These are phyloP conservation scores for Podargus strigoides DNA, from an alignment of 2,797 vertebrate genomes.

Conservation along the genomic window DNA sequence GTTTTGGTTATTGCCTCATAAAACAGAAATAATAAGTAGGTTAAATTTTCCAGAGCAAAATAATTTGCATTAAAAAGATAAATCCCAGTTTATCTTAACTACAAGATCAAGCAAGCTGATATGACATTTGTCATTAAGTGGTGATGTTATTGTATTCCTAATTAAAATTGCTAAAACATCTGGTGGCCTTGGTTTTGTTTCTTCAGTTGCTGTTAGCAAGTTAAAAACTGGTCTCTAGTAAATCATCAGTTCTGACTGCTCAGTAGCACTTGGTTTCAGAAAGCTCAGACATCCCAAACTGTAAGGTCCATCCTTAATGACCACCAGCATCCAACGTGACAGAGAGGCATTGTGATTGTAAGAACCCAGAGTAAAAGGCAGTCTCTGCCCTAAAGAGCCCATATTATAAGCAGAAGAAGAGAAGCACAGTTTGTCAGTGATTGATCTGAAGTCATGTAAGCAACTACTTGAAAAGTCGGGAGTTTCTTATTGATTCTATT, in stretches of 20 bases:
- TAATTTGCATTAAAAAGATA: background rate
- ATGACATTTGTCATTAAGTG: background rate
- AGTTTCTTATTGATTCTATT: background rate
- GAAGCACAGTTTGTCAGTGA: background rate
- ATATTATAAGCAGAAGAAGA: background rate
- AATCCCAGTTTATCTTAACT: background rate
- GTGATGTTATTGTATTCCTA: background rate
- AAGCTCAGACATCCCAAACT: background rate
- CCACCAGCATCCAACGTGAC: rapidly evolving
- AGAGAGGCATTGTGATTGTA: background rate
- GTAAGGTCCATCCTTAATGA: background rate
- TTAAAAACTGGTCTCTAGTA: background rate
- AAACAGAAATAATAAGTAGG: background rate
- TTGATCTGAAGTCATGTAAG: background rate
- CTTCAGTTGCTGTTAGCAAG: background rate
- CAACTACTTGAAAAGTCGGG: background rate
- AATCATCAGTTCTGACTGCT: background rate
- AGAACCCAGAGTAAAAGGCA: background rate
- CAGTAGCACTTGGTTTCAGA: background rate
- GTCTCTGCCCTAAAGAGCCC: background rate
- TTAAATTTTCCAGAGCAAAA: background rate
- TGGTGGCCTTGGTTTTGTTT: background rate
- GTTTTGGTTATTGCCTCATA: background rate
- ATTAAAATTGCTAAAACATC: background rate
- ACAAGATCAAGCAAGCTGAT: background rate